These are phyloP conservation scores for Pitangus sulphuratus DNA, from an alignment of 2,797 vertebrate genomes.

Conservation along the genomic window DNA sequence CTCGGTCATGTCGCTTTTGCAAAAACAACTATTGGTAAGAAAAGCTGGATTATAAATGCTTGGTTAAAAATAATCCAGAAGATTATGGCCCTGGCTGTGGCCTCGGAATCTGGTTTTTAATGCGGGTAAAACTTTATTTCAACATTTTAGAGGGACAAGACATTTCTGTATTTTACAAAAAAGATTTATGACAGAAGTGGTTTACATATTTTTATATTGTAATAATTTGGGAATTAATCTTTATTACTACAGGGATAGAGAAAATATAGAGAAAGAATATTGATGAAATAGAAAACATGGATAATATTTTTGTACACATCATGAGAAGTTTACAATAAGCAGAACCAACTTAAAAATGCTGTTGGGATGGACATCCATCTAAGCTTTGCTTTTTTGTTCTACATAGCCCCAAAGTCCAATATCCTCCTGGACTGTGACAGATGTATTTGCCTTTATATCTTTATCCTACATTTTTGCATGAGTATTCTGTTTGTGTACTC, in stretches of 20 bases:
- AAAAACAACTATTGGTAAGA: background rate
- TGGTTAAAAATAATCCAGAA: background rate
- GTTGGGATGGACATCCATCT: background rate
- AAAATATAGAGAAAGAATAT: background rate
- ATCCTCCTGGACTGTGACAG: background rate
- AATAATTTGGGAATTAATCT: background rate
- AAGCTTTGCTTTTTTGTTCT: background rate
- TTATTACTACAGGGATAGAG: background rate
- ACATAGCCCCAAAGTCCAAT: background rate
- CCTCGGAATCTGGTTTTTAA: background rate
- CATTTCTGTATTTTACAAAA: background rate
- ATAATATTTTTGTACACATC: background rate
- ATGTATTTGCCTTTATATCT: background rate
- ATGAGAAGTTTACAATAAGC: background rate
- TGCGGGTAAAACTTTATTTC: background rate
- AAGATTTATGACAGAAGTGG: background rate
- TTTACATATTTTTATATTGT: background rate
- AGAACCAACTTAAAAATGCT: background rate
- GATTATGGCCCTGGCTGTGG: background rate
- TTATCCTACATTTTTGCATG: background rate
- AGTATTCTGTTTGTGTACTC: background rate
- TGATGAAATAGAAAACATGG: background rate
- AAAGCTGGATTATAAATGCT: background rate
- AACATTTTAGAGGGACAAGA: background rate
- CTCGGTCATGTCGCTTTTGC: constrained; percentile 4